Percentiles rank a stretch among this genome's conserved stretches.
Conservation (phyloP, 1,140 invertebrate species). For the Magallana ariakensis region DNA sequence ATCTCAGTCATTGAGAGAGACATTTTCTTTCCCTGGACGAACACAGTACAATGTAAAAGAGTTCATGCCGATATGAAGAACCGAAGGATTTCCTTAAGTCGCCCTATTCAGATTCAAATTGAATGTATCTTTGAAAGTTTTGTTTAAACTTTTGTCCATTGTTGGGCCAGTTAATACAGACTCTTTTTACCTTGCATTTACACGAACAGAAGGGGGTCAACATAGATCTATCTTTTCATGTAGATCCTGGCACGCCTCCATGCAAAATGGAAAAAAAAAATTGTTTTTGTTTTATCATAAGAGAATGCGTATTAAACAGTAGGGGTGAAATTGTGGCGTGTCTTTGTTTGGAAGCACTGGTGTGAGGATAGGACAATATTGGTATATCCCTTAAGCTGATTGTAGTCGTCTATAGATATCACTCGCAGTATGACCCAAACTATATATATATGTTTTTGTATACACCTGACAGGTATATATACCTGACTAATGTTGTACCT, state of each 20-base stretch:
- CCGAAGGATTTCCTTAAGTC: conserved; percentile 7
- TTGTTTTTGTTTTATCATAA: not conserved
- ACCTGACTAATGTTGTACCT: conserved; percentile 14
- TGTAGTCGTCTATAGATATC: conserved; percentile 12
- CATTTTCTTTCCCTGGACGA: not conserved
- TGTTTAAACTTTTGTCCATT: conserved; percentile 27
- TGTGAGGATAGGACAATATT: conserved; percentile 31
- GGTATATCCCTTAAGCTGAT: conserved; percentile 24
- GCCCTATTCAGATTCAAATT: conserved; percentile 15
- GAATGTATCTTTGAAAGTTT: conserved; percentile 22
- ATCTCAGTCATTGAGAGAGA: not conserved
- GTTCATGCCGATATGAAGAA: not conserved
- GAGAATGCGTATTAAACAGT: not conserved
- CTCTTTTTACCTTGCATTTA: not conserved
- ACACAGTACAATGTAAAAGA: not conserved
- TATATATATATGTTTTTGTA: conserved; percentile 20
- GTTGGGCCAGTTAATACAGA: not conserved
- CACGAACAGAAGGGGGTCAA: conserved; percentile 7
- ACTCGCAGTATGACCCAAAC: not conserved
- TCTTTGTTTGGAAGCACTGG: not conserved
- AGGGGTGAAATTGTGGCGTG: not conserved
- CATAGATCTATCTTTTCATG: not conserved
- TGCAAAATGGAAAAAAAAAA: not conserved
- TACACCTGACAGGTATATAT: not conserved
- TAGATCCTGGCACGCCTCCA: conserved; percentile 12